phyloP scores from a whole-genome alignment of 2,113 vertebrate genomes.

The Syngnathoides biaculeatus region DNA sequence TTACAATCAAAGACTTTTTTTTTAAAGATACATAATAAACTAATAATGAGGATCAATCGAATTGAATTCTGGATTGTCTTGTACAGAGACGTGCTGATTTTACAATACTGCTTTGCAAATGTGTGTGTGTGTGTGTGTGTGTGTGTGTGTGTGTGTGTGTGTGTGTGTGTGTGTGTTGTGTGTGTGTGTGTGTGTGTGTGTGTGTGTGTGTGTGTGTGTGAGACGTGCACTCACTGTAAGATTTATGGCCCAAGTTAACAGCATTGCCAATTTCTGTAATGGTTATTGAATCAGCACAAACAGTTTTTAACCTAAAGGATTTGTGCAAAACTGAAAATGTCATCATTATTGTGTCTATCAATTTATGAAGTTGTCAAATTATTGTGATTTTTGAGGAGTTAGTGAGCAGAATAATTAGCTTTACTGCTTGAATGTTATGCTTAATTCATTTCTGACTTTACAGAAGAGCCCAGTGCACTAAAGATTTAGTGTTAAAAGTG shows the following conservation, averaged over 20 bases:
- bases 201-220: too few species aligned
- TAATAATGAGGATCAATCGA: constrained; percentile 37
- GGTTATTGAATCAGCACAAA: not conserved
- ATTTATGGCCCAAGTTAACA: not conserved
- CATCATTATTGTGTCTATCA: not conserved
- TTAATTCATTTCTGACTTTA: too few species aligned
- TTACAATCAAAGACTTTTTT: constrained; percentile 33
- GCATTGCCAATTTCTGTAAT: not conserved
- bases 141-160: too few species aligned
- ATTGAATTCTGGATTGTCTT: constrained; percentile 10
- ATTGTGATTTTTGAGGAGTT: too few species aligned
- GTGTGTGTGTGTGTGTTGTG: too few species aligned
- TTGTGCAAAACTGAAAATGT: not conserved
- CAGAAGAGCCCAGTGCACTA: too few species aligned
- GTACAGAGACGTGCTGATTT: not conserved
- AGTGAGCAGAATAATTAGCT: too few species aligned
- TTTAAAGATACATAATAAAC: constrained; percentile 40
- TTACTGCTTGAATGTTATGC: too few species aligned
- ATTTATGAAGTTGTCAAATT: not conserved
- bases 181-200: too few species aligned
- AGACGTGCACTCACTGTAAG: not conserved
- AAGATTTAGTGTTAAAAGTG: too few species aligned
- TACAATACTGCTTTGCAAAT: too few species aligned
- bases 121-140: too few species aligned
- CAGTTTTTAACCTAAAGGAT: not conserved